These are phyloP conservation scores for Andrena hattorfiana DNA, from an alignment of 2,888 invertebrate species.

Conservation along the genomic window DNA sequence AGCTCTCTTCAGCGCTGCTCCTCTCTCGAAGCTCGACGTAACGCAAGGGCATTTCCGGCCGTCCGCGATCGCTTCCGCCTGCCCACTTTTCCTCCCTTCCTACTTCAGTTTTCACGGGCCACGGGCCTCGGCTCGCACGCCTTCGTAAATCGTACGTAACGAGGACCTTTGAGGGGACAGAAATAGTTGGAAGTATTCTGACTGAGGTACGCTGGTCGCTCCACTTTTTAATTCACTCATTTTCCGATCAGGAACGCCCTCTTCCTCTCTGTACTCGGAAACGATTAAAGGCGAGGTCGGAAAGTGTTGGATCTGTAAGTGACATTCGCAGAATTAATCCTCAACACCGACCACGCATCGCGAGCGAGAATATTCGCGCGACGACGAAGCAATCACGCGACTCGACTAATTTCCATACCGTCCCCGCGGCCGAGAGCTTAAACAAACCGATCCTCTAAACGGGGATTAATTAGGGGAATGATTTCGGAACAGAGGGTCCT, in stretches of 20 bases:
- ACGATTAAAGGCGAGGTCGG: too few species aligned
- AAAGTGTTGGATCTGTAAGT: too few species aligned
- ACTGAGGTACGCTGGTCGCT: too few species aligned
- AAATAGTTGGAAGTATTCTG: background rate
- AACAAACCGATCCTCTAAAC: constrained; percentile 80
- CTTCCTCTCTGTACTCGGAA: too few species aligned
- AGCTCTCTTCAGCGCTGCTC: constrained; percentile 23
- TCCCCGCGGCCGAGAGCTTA: constrained; percentile 67
- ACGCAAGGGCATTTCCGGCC: constrained; percentile 71
- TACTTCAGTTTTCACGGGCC: background rate
- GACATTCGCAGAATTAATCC: too few species aligned
- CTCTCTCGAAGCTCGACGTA: constrained; percentile 56
- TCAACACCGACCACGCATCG: too few species aligned
- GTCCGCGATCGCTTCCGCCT: constrained; percentile 60
- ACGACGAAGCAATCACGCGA: constrained; percentile 36
- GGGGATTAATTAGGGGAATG: constrained; percentile 80
- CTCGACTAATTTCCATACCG: constrained; percentile 68
- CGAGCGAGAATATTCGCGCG: background rate
- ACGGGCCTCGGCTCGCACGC: constrained; percentile 29
- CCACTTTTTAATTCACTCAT: too few species aligned
- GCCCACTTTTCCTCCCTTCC: constrained; percentile 32
- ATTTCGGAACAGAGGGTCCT: constrained; percentile 71
- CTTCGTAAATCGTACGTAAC: constrained; percentile 47
- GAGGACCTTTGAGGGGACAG: constrained; percentile 2
- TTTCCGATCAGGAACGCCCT: too few species aligned